These are phyloP conservation scores for Odontocerum albicorne DNA, from an alignment of 2,888 invertebrate species.

Conservation along the genomic window DNA sequence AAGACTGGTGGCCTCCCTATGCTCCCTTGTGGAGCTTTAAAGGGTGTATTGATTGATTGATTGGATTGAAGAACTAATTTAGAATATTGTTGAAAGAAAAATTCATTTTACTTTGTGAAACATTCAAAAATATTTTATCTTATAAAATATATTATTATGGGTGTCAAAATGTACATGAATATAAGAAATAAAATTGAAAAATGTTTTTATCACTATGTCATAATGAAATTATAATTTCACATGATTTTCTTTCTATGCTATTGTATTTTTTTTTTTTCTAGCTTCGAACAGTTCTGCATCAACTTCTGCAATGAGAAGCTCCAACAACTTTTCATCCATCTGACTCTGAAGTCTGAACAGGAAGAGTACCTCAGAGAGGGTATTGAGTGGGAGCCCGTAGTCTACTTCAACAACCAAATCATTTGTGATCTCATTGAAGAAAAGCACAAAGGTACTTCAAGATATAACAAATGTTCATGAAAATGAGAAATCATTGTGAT, in stretches of 20 bases:
- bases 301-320: conserved; percentile 96
- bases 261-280: conserved; percentile 44
- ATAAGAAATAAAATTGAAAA: neutral
- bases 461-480: no score
- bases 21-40: no score
- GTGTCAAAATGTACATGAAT: neutral
- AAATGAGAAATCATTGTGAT: no score
- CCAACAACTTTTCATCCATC: conserved; percentile 90
- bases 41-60: no score
- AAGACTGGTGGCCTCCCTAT: no score
- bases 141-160: neutral
- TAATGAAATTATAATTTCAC: no score
- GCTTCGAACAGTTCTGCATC: conserved; percentile 91
- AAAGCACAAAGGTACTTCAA: conserved; percentile 80
- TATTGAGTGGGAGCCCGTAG: conserved; percentile 87
- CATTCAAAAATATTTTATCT: no score
- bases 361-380: conserved; percentile 90
- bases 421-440: conserved; percentile 92
- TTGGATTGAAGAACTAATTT: no score
- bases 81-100: no score
- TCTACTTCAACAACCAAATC: conserved; percentile 91
- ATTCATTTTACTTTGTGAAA: no score
- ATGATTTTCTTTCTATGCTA: neutral
- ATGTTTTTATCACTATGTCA: neutral
- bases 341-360: conserved; percentile 89